A percentile compares a stretch with the other conserved stretches of the same genome.
These are phyloP conservation scores for Phrynocephalus forsythii DNA, from an alignment of 2,797 vertebrate species.

Conservation along the genomic window DNA sequence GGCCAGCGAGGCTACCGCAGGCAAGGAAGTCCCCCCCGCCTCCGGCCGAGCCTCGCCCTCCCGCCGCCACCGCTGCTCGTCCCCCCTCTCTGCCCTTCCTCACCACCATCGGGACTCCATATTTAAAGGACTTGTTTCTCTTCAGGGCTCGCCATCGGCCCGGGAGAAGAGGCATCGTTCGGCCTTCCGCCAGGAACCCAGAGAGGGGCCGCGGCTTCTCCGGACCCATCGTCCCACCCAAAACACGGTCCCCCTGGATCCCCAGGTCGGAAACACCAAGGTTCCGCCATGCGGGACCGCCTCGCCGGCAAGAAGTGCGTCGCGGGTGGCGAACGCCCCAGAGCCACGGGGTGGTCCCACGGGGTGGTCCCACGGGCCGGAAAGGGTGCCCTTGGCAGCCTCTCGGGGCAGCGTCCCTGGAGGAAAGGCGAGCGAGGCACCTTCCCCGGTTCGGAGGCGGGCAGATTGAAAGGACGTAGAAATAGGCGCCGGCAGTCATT, in stretches of 20 bases:
- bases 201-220: fast-evolving
- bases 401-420: too few relatives aligned
- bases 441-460: too few relatives aligned
- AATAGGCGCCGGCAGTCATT: too few relatives aligned
- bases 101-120: slow-evolving; percentile 80
- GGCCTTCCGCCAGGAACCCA: too few relatives aligned
- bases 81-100: slow-evolving; percentile 29
- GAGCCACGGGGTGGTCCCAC: background rate
- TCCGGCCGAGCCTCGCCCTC: background rate
- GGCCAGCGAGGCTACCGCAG: background rate
- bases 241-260: background rate
- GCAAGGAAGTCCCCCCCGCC: background rate
- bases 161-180: slow-evolving; percentile 13
- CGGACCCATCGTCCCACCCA: background rate
- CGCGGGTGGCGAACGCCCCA: background rate
- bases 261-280: background rate
- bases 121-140: slow-evolving; percentile 70
- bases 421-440: too few relatives aligned
- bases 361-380: too few relatives aligned
- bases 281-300: background rate
- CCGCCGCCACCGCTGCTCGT: fast-evolving
- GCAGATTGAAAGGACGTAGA: too few relatives aligned
- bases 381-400: too few relatives aligned
- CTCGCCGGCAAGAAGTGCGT: background rate
- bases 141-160: slow-evolving; percentile 46